Percentiles rank a stretch among this genome's conserved stretches.
Conservation (phyloP, 92 coral and sea anemone species). For the Paragorgia papillata region DNA sequence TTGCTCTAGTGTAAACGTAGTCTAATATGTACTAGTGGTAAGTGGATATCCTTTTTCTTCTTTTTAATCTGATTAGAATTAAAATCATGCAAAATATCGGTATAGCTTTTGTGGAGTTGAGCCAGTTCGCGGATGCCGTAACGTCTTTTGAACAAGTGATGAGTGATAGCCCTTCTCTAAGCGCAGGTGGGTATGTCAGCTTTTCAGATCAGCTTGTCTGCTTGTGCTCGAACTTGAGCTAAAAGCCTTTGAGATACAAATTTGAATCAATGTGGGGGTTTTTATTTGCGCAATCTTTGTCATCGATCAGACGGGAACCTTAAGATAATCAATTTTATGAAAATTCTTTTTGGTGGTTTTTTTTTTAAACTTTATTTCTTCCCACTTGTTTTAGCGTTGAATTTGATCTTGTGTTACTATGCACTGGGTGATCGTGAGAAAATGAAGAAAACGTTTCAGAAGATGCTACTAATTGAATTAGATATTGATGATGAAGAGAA, state of each 20-base stretch:
- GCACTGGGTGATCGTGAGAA: constrained; percentile 94
- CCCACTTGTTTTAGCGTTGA: constrained; percentile 62
- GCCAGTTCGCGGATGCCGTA: constrained; percentile 95
- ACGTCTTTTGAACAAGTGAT: constrained; percentile 98
- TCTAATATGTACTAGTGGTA: no score
- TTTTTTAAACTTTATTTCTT: no score
- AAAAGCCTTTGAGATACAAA: no score
- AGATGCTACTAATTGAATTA: constrained; percentile 76
- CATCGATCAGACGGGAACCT: no score
- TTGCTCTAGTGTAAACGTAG: no score
- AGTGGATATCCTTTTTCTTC: no score
- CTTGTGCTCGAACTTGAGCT: no score
- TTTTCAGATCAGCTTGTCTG: no score
- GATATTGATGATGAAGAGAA: constrained; percentile 96
- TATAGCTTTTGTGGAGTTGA: constrained; percentile 87
- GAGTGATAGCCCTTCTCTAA: constrained; percentile 87
- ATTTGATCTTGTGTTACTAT: constrained; percentile 90
- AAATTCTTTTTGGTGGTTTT: not conserved
- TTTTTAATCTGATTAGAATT: constrained; percentile 57
- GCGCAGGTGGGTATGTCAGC: constrained; percentile 70
- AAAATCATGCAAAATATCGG: constrained; percentile 98
- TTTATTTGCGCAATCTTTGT: no score
- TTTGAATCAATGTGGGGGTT: no score
- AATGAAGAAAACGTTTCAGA: constrained; percentile 99
- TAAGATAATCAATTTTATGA: not conserved